Percentiles rank a stretch among this genome's conserved stretches.
phyloP scores from a whole-genome alignment of 2,888 invertebrate species.

The Nephrotoma guestfalica region DNA sequence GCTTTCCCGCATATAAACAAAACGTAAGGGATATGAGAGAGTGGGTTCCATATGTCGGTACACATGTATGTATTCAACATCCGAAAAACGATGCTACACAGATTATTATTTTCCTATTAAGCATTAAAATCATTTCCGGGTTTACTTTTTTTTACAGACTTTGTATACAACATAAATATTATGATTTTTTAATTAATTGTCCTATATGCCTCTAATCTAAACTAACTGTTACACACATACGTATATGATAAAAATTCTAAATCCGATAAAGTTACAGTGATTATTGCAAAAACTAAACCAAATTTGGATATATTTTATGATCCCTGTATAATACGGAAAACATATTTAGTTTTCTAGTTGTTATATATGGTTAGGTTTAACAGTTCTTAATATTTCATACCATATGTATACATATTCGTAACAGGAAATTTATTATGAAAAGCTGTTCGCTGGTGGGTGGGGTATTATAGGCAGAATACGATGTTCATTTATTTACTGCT shows the following conservation, averaged over 20 bases:
- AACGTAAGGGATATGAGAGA: background rate
- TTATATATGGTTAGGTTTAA: background rate
- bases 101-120: background rate
- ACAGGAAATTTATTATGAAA: background rate
- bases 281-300: background rate
- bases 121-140: background rate
- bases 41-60: background rate
- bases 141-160: background rate
- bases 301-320: no score
- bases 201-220: background rate
- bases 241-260: background rate
- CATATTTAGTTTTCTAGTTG: background rate
- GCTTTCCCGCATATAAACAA: background rate
- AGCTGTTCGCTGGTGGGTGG: background rate
- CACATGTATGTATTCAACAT: background rate
- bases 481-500: background rate
- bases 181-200: background rate
- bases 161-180: background rate
- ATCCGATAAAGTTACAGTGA: background rate
- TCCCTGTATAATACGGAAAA: no score
- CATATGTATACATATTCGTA: background rate
- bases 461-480: background rate
- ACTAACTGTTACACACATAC: no score
- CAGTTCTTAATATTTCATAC: background rate
- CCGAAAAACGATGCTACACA: background rate